Conservation (phyloP, 2,113 vertebrate genomes). For the Loxodonta africana region DNA sequence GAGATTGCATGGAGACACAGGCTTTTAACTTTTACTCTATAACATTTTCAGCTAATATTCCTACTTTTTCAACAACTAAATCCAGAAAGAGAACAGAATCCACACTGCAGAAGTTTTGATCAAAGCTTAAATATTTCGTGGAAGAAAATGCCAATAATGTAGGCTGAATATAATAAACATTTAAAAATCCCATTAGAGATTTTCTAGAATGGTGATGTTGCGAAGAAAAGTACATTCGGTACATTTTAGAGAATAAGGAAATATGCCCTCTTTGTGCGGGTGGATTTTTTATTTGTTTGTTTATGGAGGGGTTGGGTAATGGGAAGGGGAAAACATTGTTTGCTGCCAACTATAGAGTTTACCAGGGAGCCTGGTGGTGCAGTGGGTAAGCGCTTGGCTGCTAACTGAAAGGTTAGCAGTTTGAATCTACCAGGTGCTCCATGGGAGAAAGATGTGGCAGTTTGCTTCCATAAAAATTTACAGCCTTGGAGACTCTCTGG, state of each 20-base stretch:
- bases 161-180: neutral
- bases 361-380: neutral
- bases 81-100: neutral
- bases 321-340: no score
- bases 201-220: neutral
- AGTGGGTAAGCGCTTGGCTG: neutral
- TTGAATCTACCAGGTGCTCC: neutral
- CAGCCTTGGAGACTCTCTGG: neutral
- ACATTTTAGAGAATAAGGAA: slow-evolving; percentile 9
- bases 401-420: neutral
- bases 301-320: neutral
- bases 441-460: neutral
- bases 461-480: neutral
- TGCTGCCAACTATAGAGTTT: neutral
- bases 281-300: neutral
- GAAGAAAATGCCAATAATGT: neutral
- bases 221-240: neutral
- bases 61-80: neutral
- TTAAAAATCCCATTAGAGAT: neutral
- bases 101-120: neutral
- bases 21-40: neutral
- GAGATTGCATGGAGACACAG: neutral
- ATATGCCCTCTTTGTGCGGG: neutral
- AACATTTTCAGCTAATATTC: neutral
- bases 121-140: slow-evolving; percentile 11